A percentile compares a stretch with the other conserved stretches of the same genome.
Conservation (phyloP, 1,140 invertebrate genomes). For the Micrasema minimum region DNA sequence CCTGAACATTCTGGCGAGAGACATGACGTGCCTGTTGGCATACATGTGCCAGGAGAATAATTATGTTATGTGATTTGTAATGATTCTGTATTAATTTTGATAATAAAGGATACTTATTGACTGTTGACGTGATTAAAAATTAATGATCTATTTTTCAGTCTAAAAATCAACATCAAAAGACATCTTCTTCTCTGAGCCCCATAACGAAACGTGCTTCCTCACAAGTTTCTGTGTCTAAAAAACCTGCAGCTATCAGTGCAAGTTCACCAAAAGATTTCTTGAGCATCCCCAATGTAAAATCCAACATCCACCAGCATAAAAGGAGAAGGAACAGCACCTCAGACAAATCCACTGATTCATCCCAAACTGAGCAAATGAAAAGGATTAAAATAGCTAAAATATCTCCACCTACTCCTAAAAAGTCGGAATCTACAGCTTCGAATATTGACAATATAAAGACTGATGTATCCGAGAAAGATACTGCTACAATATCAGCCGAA, state of each 20-base stretch:
- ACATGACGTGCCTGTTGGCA: conserved; percentile 75
- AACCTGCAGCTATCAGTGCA: not conserved
- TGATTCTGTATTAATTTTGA: too few species aligned
- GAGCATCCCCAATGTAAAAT: conserved; percentile 4
- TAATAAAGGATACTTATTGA: too few species aligned
- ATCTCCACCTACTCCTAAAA: conserved; percentile 14
- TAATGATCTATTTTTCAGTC: conserved; percentile 36
- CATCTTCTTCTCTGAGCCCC: conserved; percentile 3
- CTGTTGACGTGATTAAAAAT: too few species aligned
- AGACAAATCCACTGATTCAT: conserved; percentile 36
- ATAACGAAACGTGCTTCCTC: conserved; percentile 18
- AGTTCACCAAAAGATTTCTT: conserved; percentile 32
- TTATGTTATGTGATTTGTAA: too few species aligned
- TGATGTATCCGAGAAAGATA: conserved; percentile 26
- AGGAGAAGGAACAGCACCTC: conserved; percentile 45
- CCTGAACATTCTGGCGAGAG: conserved; percentile 75
- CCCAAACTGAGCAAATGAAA: conserved; percentile 29
- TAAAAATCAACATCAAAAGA: conserved; percentile 34
- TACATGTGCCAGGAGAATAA: conserved; percentile 86
- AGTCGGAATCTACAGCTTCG: conserved; percentile 20
- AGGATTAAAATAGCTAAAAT: conserved; percentile 48
- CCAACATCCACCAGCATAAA: conserved; percentile 32
- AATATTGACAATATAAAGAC: conserved; percentile 37
- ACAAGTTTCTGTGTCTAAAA: conserved; percentile 26
- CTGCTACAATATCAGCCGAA: too few species aligned